Conservation (phyloP, 1,140 invertebrate genomes). For the Phymorhynchus buccinoides region DNA sequence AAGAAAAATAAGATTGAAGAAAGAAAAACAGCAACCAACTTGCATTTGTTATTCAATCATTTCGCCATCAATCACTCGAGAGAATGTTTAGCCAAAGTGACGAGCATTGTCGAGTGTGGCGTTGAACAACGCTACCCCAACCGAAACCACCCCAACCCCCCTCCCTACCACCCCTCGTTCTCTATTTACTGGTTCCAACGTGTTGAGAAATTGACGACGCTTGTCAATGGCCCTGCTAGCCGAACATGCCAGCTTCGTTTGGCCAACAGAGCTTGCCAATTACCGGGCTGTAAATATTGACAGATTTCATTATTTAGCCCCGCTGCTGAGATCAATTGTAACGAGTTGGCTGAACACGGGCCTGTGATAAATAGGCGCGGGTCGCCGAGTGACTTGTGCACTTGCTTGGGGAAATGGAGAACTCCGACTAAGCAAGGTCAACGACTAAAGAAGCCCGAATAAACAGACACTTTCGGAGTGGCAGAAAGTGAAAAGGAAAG, state of each 20-base stretch:
- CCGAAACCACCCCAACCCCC: no score
- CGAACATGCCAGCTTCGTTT: conserved; percentile 12
- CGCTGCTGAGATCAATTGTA: conserved; percentile 11
- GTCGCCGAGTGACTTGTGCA: not conserved
- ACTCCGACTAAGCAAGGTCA: no score
- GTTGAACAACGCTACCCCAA: not conserved
- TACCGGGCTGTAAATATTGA: conserved; percentile 28
- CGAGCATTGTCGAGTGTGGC: conserved; percentile 13
- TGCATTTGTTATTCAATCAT: conserved; percentile 10
- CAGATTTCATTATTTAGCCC: conserved; percentile 11
- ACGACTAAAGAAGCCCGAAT: no score
- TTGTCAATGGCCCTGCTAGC: conserved; percentile 1
- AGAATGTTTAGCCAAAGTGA: not conserved
- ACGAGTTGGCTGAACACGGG: not conserved
- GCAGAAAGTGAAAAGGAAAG: not conserved
- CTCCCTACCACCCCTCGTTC: no score
- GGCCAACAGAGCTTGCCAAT: conserved; percentile 17
- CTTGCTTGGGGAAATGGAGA: not conserved
- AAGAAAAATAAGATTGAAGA: no score
- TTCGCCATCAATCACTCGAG: not conserved
- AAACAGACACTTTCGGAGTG: no score
- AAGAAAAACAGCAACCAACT: not conserved
- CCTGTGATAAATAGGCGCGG: not conserved
- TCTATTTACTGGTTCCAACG: not conserved
- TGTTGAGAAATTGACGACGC: conserved; percentile 27